phyloP scores from a whole-genome alignment of 1,140 invertebrate species.

The Globodera rostochiensis region DNA sequence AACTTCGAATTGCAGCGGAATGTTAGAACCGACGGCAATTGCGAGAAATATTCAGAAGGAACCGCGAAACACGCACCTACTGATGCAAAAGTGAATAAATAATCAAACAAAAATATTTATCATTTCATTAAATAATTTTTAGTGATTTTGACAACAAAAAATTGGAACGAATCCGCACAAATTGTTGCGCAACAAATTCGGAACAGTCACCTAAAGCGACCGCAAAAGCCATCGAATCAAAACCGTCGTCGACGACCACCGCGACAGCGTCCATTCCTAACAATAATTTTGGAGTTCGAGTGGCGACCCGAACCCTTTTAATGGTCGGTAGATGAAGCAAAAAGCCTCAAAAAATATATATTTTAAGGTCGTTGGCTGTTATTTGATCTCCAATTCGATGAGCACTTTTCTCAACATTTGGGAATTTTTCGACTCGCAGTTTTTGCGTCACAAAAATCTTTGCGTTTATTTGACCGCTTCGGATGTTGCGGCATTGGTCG shows the following conservation, averaged over 20 bases:
- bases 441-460: constrained; percentile 52
- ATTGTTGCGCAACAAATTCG: neutral
- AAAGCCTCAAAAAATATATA: neutral
- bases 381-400: constrained; percentile 51
- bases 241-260: neutral
- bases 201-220: neutral
- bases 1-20: constrained; percentile 15
- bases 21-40: constrained; percentile 21
- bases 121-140: too few species aligned
- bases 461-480: constrained; percentile 55
- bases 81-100: constrained; percentile 29
- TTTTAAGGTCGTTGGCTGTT: constrained; percentile 50
- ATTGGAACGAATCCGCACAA: neutral
- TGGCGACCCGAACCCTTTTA: constrained; percentile 53
- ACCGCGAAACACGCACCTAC: neutral
- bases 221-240: neutral
- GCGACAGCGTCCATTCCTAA: constrained; percentile 15
- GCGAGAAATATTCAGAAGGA: constrained; percentile 4
- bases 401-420: constrained; percentile 61
- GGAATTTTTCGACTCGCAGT: constrained; percentile 56
- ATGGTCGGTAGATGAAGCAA: constrained; percentile 40
- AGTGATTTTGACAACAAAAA: neutral
- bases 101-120: neutral
- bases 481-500: constrained; percentile 54
- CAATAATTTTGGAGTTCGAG: constrained; percentile 55